Percentiles rank a stretch among this genome's conserved stretches.
Conservation (phyloP, 2,888 invertebrate genomes). For the Mesoligia furuncula region DNA sequence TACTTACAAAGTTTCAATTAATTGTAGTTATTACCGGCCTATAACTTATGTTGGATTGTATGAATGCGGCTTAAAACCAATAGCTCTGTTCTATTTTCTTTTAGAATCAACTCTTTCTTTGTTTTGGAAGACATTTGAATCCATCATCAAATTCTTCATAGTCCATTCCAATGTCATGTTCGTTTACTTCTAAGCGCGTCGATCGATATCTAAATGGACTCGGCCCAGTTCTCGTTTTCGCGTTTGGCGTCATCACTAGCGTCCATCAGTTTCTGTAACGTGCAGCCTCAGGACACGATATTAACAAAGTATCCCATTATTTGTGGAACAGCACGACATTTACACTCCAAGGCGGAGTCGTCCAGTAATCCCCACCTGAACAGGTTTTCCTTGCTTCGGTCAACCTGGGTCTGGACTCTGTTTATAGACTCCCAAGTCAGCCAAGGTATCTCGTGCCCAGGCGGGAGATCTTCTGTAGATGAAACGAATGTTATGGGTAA, state of each 20-base stretch:
- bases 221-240: not conserved
- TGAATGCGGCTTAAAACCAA: conserved; percentile 47
- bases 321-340: not conserved
- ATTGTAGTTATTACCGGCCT: conserved; percentile 54
- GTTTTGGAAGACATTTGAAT: not conserved
- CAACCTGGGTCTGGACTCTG: not conserved
- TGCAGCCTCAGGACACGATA: not conserved
- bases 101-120: conserved; percentile 5
- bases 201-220: not conserved
- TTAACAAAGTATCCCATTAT: no score
- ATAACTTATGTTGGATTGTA: conserved; percentile 42
- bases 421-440: not conserved
- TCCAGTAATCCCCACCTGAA: not conserved
- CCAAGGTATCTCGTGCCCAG: not conserved
- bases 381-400: not conserved
- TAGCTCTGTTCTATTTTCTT: conserved; percentile 34
- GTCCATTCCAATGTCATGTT: not conserved
- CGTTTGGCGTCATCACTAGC: not conserved
- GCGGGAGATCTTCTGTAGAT: not conserved
- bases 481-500: not conserved
- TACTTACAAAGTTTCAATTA: conserved; percentile 63
- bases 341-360: not conserved
- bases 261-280: not conserved
- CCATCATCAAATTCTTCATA: not conserved
- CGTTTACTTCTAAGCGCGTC: not conserved